These are phyloP conservation scores for Hermaeophaga mercurialis DNA, from an alignment of 2,888 invertebrate species.

Conservation along the genomic window DNA sequence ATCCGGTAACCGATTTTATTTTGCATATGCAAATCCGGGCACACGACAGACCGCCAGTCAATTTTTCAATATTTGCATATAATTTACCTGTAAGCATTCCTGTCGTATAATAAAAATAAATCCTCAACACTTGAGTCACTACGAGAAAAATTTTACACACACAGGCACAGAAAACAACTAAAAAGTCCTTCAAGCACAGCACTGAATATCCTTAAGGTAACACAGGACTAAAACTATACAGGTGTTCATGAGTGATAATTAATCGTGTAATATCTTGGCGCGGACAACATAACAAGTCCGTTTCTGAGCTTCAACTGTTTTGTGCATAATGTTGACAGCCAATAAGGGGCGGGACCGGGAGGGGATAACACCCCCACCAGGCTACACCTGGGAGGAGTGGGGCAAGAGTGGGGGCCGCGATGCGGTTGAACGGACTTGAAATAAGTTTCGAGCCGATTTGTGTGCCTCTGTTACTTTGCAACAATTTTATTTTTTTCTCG, in stretches of 20 bases:
- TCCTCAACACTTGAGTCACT: slow-evolving; percentile 53
- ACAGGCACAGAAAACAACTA: slow-evolving; percentile 45
- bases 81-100: slow-evolving; percentile 54
- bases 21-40: slow-evolving; percentile 23
- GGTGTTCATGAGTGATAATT: slow-evolving; percentile 39
- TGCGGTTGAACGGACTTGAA: slow-evolving; percentile 57
- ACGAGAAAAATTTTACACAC: slow-evolving; percentile 44
- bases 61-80: slow-evolving; percentile 16
- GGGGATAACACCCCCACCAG: slow-evolving; percentile 56
- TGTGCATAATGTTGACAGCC: slow-evolving; percentile 58
- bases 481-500: slow-evolving; percentile 48
- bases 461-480: slow-evolving; percentile 43
- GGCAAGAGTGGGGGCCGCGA: slow-evolving; percentile 46
- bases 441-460: slow-evolving; percentile 53
- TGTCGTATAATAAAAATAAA: slow-evolving; percentile 43
- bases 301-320: slow-evolving; percentile 58
- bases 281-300: slow-evolving; percentile 58
- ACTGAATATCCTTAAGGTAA: slow-evolving; percentile 43
- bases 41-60: slow-evolving; percentile 15
- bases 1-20: not conserved
- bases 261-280: slow-evolving; percentile 54
- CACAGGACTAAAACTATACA: slow-evolving; percentile 37
- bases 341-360: slow-evolving; percentile 58
- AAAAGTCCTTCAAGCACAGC: slow-evolving; percentile 46
- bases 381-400: slow-evolving; percentile 47